phyloP scores from a whole-genome alignment of 2,797 vertebrate species.

The Basileuterus tristriatus region DNA sequence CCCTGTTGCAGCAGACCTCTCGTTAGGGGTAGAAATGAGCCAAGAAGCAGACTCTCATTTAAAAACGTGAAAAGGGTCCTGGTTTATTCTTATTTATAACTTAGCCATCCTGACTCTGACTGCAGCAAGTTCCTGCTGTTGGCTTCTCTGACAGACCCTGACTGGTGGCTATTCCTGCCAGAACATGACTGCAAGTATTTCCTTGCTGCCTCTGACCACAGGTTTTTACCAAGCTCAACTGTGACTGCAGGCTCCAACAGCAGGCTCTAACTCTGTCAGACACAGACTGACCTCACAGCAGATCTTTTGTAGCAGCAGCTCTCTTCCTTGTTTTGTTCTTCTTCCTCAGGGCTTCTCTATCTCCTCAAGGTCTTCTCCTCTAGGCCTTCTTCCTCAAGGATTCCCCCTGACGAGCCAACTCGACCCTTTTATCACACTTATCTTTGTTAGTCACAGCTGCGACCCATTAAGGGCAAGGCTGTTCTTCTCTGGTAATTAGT shows the following conservation, averaged over 20 bases:
- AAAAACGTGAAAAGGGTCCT: not conserved
- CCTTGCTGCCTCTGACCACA: not conserved
- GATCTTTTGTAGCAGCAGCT: not conserved
- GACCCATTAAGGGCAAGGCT: not conserved
- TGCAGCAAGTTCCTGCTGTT: not conserved
- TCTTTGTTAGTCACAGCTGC: not conserved
- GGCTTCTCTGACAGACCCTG: not conserved
- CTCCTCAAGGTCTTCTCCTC: not conserved
- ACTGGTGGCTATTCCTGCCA: not conserved
- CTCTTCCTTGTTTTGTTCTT: not conserved
- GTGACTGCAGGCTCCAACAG: not conserved
- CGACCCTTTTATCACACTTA: not conserved
- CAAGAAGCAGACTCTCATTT: not conserved
- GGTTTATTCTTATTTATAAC: not conserved
- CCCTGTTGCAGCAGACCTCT: not conserved
- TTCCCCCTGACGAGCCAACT: too few relatives aligned
- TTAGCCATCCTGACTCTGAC: not conserved
- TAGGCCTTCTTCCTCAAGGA: not conserved
- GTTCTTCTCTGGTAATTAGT: not conserved
- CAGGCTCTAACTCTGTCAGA: not conserved
- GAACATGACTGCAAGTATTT: not conserved
- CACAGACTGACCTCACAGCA: not conserved
- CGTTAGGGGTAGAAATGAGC: not conserved
- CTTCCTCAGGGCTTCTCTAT: not conserved
- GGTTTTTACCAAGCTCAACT: not conserved